These are phyloP conservation scores for Miltochrista miniata DNA, from an alignment of 2,888 invertebrate species.

Conservation along the genomic window DNA sequence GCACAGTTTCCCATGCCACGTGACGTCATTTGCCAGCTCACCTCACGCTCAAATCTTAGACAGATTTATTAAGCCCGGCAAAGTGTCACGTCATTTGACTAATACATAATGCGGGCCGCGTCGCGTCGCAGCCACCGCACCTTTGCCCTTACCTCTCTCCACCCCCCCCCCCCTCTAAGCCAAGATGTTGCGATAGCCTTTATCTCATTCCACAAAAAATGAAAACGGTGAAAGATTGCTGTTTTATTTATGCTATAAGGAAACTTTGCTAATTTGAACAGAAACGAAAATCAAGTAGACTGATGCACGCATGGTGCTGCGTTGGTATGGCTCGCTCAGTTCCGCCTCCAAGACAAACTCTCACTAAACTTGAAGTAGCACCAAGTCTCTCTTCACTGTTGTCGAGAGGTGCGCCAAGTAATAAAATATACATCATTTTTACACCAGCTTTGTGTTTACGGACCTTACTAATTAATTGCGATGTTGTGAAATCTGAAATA, in stretches of 20 bases:
- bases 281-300: too few relatives aligned
- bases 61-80: conserved; percentile 14
- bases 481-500: neutral
- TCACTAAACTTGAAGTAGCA: too few relatives aligned
- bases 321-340: too few relatives aligned
- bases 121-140: neutral
- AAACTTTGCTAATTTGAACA: too few relatives aligned
- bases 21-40: neutral
- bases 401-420: too few relatives aligned
- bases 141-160: neutral
- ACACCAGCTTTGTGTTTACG: too few relatives aligned
- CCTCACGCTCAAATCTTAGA: conserved; percentile 16
- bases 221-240: neutral
- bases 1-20: neutral
- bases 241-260: too few relatives aligned
- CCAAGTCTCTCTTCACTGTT: too few relatives aligned
- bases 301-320: too few relatives aligned
- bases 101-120: conserved; percentile 3
- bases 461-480: too few relatives aligned
- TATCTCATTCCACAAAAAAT: neutral
- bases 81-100: conserved; percentile 4
- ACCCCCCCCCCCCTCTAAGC: neutral
- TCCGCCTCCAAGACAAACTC: too few relatives aligned
- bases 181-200: neutral
- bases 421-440: too few relatives aligned